phyloP scores from a whole-genome alignment of 2,888 invertebrate species.

The Germaria angustata region DNA sequence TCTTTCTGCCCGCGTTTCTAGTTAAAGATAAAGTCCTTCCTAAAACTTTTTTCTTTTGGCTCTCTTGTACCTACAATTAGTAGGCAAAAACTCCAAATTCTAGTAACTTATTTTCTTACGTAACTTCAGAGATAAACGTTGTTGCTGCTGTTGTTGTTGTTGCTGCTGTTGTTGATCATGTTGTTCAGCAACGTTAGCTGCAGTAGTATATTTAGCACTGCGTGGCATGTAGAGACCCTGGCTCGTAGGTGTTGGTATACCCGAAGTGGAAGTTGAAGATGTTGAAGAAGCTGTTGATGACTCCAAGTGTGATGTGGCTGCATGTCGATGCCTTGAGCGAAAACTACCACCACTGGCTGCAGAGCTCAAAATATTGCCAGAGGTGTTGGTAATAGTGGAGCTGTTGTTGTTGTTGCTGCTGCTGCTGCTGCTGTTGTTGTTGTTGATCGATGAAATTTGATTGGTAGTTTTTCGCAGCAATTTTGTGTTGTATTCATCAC shows the following conservation, averaged over 20 bases:
- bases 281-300: slow-evolving; percentile 75
- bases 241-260: slow-evolving; percentile 75
- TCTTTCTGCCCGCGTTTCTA: background rate
- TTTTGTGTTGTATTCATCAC: slow-evolving; percentile 79
- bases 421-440: slow-evolving; percentile 58
- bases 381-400: slow-evolving; percentile 25
- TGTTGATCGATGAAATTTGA: slow-evolving; percentile 50
- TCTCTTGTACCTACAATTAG: slow-evolving; percentile 47
- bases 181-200: slow-evolving; percentile 67
- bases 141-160: slow-evolving; percentile 71
- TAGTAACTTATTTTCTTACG: slow-evolving; percentile 79
- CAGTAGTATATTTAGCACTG: slow-evolving; percentile 66
- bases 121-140: slow-evolving; percentile 75
- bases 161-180: slow-evolving; percentile 69
- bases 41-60: slow-evolving; percentile 39
- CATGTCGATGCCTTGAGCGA: slow-evolving; percentile 34
- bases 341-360: slow-evolving; percentile 39
- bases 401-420: slow-evolving; percentile 50
- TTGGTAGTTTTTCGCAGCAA: slow-evolving; percentile 76
- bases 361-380: slow-evolving; percentile 4
- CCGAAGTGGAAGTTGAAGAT: slow-evolving; percentile 74
- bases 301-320: slow-evolving; percentile 61
- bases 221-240: slow-evolving; percentile 69
- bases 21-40: background rate
- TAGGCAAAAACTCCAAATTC: slow-evolving; percentile 65